Evolutionary conservation across 2,888 invertebrate genomes (phyloP).

Genomic region (Cecidostiba fungosa): DNA sequence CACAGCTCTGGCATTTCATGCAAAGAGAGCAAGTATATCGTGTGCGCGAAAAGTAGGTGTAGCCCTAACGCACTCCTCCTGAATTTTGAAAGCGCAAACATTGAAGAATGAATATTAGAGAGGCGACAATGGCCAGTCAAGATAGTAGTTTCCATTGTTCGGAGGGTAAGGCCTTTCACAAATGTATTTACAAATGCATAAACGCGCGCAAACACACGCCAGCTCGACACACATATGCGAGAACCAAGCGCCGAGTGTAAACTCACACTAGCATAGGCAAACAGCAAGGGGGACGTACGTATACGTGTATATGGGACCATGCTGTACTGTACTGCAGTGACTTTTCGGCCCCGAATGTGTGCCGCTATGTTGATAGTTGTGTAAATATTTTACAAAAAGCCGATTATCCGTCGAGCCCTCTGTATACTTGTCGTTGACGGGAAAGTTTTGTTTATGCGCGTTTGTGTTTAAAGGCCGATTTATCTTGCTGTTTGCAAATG

Average conservation of each 20-base stretch:
- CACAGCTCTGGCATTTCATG: not conserved
- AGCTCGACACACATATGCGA: not conserved
- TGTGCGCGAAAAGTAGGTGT: not conserved
- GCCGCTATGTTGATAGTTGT: not conserved
- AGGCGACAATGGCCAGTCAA: not conserved
- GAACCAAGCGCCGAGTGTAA: not conserved
- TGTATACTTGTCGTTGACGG: not conserved
- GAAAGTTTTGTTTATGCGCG: no score
- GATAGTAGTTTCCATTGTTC: not conserved
- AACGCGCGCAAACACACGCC: slow-evolving; percentile 22
- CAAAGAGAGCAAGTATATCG: not conserved
- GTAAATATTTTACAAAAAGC: slow-evolving; percentile 13
- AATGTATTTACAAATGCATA: slow-evolving; percentile 26
- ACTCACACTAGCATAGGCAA: not conserved
- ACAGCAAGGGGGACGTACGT: not conserved
- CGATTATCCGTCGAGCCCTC: not conserved
- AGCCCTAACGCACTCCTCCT: not conserved
- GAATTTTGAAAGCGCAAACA: not conserved
- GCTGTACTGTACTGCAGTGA: not conserved
- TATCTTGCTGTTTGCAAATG: no score
- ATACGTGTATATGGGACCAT: not conserved
- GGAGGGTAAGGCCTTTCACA: not conserved
- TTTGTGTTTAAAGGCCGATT: no score
- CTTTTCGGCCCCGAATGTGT: not conserved
- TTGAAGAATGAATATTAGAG: slow-evolving; percentile 13